Percentiles rank a stretch among this genome's conserved stretches.
Conservation (phyloP, 1,140 invertebrate species). For the Leguminivora glycinivorella region DNA sequence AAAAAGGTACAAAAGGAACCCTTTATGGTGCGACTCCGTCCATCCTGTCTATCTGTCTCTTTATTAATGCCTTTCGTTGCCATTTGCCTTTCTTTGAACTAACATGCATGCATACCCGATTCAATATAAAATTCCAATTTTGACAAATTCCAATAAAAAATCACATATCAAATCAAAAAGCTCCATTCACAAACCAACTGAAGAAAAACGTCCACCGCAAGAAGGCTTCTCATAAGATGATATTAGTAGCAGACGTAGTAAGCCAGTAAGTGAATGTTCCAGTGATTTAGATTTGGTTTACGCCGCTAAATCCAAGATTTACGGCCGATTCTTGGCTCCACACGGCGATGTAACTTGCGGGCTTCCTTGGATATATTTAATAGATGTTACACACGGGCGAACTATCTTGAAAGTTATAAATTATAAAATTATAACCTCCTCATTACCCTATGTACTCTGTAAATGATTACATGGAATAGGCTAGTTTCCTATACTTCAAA, state of each 20-base stretch:
- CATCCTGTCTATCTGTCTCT: too few species aligned
- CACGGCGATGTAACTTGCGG: slow-evolving; percentile 20
- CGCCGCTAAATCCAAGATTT: slow-evolving; percentile 26
- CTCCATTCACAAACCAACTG: not conserved
- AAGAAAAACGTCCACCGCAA: not conserved
- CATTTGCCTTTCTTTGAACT: too few species aligned
- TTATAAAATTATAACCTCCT: too few species aligned
- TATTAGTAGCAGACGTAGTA: slow-evolving; percentile 21
- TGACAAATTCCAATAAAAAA: not conserved
- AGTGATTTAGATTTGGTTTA: slow-evolving; percentile 26
- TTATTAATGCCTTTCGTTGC: too few species aligned
- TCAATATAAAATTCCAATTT: not conserved
- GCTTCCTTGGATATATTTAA: slow-evolving; percentile 25
- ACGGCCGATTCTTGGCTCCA: slow-evolving; percentile 28
- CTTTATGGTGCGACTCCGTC: too few species aligned
- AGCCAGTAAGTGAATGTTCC: slow-evolving; percentile 26
- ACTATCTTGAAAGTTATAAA: not conserved
- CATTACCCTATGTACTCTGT: too few species aligned
- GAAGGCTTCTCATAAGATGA: slow-evolving; percentile 7
- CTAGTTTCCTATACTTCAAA: too few species aligned
- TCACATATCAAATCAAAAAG: not conserved
- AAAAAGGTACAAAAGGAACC: too few species aligned
- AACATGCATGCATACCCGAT: too few species aligned
- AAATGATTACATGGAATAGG: too few species aligned
- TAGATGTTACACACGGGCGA: slow-evolving; percentile 14